A percentile compares a stretch with the other conserved stretches of the same genome.
Evolutionary conservation across 2,113 vertebrate genomes (phyloP).

Genomic region (Corvus moneduloides): DNA sequence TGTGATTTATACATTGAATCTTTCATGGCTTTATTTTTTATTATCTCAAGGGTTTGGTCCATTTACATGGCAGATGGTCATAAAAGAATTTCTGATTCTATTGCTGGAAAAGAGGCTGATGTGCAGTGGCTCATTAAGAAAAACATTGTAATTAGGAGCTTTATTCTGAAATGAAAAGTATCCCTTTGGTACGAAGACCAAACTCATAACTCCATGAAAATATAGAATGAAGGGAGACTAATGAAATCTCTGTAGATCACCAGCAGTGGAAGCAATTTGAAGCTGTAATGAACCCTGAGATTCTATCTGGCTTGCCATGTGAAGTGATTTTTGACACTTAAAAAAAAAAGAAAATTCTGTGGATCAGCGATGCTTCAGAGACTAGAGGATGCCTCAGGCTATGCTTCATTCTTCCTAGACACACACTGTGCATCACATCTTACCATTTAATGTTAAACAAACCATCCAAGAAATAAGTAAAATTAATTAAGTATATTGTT

Average conservation of each 20-base stretch:
- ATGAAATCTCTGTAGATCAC: background rate
- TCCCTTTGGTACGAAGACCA: background rate
- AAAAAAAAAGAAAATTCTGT: background rate
- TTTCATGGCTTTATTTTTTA: background rate
- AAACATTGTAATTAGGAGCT: background rate
- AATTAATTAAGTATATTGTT: background rate
- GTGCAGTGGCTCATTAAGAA: background rate
- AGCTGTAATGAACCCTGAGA: background rate
- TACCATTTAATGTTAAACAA: background rate
- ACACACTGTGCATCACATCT: background rate
- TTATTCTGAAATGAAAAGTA: background rate
- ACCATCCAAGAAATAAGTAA: background rate
- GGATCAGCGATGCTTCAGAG: background rate
- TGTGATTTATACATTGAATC: background rate
- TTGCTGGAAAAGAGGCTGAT: background rate
- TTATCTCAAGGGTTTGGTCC: background rate
- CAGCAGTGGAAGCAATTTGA: background rate
- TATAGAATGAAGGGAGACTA: background rate
- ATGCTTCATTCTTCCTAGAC: background rate
- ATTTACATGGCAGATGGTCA: background rate
- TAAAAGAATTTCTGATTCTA: background rate
- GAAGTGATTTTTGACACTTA: background rate
- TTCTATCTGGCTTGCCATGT: background rate
- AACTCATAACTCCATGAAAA: background rate
- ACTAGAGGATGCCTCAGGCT: background rate